phyloP scores from a whole-genome alignment of 2,797 vertebrate species.

The Cottoperca gobio region DNA sequence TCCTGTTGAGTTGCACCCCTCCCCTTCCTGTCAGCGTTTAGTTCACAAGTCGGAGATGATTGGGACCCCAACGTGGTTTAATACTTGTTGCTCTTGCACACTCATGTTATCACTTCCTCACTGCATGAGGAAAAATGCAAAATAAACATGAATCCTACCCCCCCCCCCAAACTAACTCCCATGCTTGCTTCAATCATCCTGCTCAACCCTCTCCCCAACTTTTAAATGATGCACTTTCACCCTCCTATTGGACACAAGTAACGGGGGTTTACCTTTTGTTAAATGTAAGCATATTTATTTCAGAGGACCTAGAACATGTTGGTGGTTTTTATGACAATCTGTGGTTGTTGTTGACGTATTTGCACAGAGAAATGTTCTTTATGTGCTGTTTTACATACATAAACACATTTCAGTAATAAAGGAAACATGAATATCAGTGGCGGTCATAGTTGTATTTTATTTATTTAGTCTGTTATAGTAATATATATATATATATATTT shows the following conservation, averaged over 20 bases:
- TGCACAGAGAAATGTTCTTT: conserved; percentile 81
- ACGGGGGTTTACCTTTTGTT: conserved; percentile 58
- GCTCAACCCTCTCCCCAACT: conserved; percentile 24
- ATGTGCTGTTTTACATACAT: conserved; percentile 82
- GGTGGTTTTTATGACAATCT: conserved; percentile 72
- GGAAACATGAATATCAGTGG: conserved; percentile 65
- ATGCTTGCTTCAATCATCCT: conserved; percentile 61
- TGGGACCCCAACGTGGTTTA: conserved; percentile 23
- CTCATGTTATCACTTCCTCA: conserved; percentile 38
- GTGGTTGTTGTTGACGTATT: conserved; percentile 80
- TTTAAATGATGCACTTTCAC: conserved; percentile 77
- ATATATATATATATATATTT: no score
- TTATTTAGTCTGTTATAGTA: no score
- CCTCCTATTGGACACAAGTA: conserved; percentile 71
- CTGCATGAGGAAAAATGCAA: conserved; percentile 22
- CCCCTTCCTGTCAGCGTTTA: conserved; percentile 23
- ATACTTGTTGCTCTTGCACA: conserved; percentile 29
- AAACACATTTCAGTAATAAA: conserved; percentile 84
- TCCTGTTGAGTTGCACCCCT: not conserved
- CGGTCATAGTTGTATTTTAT: no score
- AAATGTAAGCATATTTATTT: conserved; percentile 70
- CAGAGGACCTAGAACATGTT: conserved; percentile 67
- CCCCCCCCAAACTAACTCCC: conserved; percentile 5
- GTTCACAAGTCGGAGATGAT: conserved; percentile 11
- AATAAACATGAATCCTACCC: not conserved